Evolutionary conservation across 1,140 invertebrate genomes (phyloP).

Genomic region (Ooceraea biroi): DNA sequence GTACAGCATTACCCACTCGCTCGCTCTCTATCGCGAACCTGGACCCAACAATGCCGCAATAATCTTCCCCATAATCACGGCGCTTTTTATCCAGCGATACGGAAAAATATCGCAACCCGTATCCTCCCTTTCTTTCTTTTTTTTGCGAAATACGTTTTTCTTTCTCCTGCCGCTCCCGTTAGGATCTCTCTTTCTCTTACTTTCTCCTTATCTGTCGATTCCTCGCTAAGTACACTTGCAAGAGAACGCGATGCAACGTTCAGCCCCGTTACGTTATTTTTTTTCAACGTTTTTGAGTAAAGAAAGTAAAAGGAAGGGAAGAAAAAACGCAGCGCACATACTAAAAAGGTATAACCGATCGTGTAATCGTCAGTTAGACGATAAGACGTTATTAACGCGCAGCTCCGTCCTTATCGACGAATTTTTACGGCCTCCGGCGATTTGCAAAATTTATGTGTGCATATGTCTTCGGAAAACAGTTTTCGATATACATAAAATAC

Average conservation of each 20-base stretch:
- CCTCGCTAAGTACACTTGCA: neutral
- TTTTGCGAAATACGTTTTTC: neutral
- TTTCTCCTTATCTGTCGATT: neutral
- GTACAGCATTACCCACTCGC: conserved; percentile 85
- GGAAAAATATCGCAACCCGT: conserved; percentile 69
- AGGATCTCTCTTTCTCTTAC: neutral
- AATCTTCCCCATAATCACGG: conserved; percentile 76
- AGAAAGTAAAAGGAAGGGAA: neutral
- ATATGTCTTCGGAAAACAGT: neutral
- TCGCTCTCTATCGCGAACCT: conserved; percentile 83
- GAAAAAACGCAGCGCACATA: neutral
- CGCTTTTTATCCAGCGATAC: conserved; percentile 68
- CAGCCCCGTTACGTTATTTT: neutral
- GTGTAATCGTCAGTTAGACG: neutral
- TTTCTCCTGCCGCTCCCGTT: neutral
- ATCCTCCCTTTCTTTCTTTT: neutral
- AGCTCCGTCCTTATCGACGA: conserved; percentile 30
- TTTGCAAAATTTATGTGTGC: neutral
- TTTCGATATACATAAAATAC: too few species aligned
- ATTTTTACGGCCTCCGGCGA: conserved; percentile 10
- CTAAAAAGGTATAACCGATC: neutral
- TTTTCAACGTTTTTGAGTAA: neutral
- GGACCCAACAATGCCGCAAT: conserved; percentile 84
- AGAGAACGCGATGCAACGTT: neutral
- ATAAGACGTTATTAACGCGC: conserved; percentile 17